Evolutionary conservation across 1,140 invertebrate species (phyloP), one percentile per base, ranked within the genome.

Genomic region (Pogonomyrmex californicus): DNA sequence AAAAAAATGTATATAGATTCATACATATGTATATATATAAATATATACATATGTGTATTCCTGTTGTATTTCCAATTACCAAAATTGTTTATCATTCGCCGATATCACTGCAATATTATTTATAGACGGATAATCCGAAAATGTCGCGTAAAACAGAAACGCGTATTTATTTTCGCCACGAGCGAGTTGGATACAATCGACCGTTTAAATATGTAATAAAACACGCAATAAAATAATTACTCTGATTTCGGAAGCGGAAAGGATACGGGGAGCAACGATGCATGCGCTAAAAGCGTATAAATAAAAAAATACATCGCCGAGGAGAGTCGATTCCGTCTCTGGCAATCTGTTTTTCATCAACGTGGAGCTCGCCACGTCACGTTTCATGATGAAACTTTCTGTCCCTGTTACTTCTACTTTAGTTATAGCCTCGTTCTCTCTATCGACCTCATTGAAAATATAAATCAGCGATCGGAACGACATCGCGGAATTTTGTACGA

Each of bases 341-440:
- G 49, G 36, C 47, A 68, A 81, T 81, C 17, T 65, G 7, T 47
- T 82, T 71, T 82, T 60, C 41, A 82, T 82, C 51, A 82, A 51
- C 65, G 12, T 14, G 30, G 14, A 47, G 14, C 60, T 73, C 36
- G 54, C 14, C 49, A 9, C 33, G 51, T 70, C 66, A 36, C 4
- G 23, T 82, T 82, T 82, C 47, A 82, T 82, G 9, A 71, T 12
- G 41, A 44, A 82, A 47, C 41, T 82, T 73, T 14, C 12, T 30
- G 38, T 73, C 51, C 23, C 17, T 36, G 23, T 73, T 81, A 81
- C 49, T n/a, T 70, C 30, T 33, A 82, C 49, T 82, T 82, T 7
- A 14, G 51, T 23, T 17, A 12, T 49, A 47, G 4, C 1, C 5
- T 63, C 6, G 17, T 14, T 33, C 17, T 41, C 36, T 41, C 36